These are phyloP conservation scores for Lamproptera curius DNA, from an alignment of 2,888 invertebrate species.

Conservation along the genomic window DNA sequence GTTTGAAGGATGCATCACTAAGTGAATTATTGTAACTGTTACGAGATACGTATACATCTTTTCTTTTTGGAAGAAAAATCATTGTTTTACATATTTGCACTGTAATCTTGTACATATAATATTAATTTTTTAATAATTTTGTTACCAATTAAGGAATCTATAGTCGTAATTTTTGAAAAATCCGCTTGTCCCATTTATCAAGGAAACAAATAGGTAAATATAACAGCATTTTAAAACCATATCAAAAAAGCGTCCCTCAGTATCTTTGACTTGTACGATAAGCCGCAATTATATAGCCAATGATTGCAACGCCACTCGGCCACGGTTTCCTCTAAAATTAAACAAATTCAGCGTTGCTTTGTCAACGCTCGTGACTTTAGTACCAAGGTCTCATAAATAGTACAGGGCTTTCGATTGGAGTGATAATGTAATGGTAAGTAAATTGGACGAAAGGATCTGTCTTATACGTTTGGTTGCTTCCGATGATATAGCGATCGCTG, in stretches of 20 bases:
- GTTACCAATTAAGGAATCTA: background rate
- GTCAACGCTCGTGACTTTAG: slow-evolving; percentile 65
- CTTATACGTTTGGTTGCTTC: no score
- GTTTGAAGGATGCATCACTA: background rate
- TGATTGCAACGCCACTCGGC: slow-evolving; percentile 46
- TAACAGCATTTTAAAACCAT: background rate
- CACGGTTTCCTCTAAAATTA: slow-evolving; percentile 58
- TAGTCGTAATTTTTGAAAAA: background rate
- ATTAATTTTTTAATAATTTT: background rate
- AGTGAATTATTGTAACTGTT: background rate
- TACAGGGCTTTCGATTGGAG: slow-evolving; percentile 41
- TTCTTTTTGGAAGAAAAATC: background rate
- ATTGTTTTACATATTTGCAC: background rate
- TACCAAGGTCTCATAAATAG: slow-evolving; percentile 50
- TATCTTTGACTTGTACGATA: slow-evolving; percentile 9
- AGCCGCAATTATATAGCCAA: slow-evolving; percentile 35
- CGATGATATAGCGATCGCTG: no score
- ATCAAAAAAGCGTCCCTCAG: no score
- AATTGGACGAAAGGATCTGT: background rate
- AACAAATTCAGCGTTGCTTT: slow-evolving; percentile 58
- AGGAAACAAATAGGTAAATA: no score
- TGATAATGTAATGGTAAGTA: background rate
- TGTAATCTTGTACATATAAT: background rate
- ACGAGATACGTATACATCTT: background rate
- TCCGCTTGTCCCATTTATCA: background rate